Evolutionary conservation across 2,797 vertebrate species (phyloP).

Genomic region (Melanotaenia boesemani): DNA sequence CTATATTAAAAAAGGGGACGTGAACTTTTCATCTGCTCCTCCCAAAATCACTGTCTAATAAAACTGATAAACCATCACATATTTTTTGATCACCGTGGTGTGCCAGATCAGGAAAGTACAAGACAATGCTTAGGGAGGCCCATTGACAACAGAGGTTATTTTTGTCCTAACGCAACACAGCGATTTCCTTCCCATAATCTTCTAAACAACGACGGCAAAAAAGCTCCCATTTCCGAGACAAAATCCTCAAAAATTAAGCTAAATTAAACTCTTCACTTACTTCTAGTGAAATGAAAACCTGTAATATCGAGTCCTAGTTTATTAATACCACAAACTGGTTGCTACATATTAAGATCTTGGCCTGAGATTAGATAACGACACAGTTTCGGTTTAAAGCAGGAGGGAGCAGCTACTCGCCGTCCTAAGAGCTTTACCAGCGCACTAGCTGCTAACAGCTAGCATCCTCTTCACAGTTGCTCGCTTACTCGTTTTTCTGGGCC

Average conservation of each 20-base stretch:
- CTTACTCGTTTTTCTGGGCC: conserved; percentile 20
- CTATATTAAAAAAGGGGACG: neutral
- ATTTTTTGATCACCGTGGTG: neutral
- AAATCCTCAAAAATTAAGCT: conserved; percentile 17
- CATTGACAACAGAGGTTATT: neutral
- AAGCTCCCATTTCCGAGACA: conserved; percentile 28
- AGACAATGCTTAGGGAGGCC: too few relatives aligned
- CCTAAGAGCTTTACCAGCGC: conserved; percentile 39
- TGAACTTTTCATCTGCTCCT: neutral
- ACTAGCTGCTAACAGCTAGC: conserved; percentile 72
- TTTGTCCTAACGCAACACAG: conserved; percentile 18
- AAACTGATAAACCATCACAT: neutral
- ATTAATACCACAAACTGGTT: rapidly evolving
- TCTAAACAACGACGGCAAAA: conserved; percentile 63
- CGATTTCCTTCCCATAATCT: conserved; percentile 67
- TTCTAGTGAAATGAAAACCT: rapidly evolving
- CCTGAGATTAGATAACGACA: neutral
- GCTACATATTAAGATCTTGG: rapidly evolving
- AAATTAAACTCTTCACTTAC: neutral
- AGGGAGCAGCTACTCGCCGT: conserved; percentile 36
- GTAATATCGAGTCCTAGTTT: rapidly evolving
- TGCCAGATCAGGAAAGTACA: neutral
- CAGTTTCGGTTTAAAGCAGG: conserved; percentile 49
- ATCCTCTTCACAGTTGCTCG: conserved; percentile 28
- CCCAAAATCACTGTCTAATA: neutral